Base-by-base conservation (phyloP, 1,140 invertebrate genomes). In the Neelides sp. region DNA sequence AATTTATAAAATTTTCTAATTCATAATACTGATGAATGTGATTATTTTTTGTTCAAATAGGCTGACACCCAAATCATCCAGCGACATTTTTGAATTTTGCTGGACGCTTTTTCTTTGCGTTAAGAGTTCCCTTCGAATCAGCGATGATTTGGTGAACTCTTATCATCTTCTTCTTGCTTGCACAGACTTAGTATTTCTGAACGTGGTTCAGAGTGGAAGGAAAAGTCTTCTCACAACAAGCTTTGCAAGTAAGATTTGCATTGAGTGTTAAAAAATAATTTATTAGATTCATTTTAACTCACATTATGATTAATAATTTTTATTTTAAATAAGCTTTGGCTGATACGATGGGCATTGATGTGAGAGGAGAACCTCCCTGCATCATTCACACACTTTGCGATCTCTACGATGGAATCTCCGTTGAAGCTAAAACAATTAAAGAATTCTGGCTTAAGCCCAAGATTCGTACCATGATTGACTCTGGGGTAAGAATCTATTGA, bases 51-150 rank as follows among this genome's bases (percentile, higher is more conserved):
- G 60, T 55, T 49, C 70, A n/a, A 69, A 19, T 62, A 82, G 79
- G 61, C 66, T 75, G 46, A 70, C 78, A 24, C 79, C 76, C 34
- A 89, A 83, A 65, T 81, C 83, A 13, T 74, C 80, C 42, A 75
- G 77, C 28, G 83, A 86, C 65, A 68, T 95, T 12, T 94, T 91
- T 69, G 86, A 91, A 61, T 92, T 95, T 64, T 83, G 82, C 62
- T 96, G 91, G 92, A 88, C 83, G 26, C 67, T 95, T 24, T 96
- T 92, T 71, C 76, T 94, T 19, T 82, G 83, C 68, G 81, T 91
- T n/a, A 95, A 95, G 70, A 83, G 80, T 50, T 78, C 83, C 61
- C 79, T 85, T 62, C 74, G 80, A 37, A 78, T 79, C 42, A 83
- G 84, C 43, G 82, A 91, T 68, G 91, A 96, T 71, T 71, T 97